phyloP scores from a whole-genome alignment of 2,113 vertebrate genomes.

The Chaenogobius annularis region DNA sequence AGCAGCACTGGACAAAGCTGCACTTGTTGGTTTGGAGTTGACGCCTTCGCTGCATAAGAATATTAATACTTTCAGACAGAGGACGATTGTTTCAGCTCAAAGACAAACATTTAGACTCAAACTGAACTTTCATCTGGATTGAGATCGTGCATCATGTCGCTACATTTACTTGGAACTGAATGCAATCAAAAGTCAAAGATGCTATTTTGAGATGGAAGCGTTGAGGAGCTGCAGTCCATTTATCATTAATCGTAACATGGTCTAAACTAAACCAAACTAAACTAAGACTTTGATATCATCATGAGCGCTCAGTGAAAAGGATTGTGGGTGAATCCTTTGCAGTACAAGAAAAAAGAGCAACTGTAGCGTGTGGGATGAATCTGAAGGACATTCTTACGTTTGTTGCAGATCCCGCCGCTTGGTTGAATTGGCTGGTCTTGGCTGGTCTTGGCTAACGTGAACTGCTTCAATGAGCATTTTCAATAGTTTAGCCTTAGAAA shows the following conservation, averaged over 20 bases:
- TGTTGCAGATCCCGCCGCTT: too few species aligned
- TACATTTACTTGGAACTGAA: too few species aligned
- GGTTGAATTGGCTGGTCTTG: too few species aligned
- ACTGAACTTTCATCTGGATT: background rate
- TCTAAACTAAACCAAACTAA: too few species aligned
- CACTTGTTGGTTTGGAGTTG: constrained; percentile 74
- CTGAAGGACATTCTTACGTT: background rate
- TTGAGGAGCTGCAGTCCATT: background rate
- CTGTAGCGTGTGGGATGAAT: background rate
- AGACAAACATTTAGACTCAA: constrained; percentile 21
- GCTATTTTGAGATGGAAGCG: too few species aligned
- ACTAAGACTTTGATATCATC: too few species aligned
- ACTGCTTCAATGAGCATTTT: too few species aligned
- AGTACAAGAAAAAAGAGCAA: too few species aligned
- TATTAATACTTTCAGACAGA: constrained; percentile 84
- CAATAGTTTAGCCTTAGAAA: background rate
- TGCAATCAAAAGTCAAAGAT: too few species aligned
- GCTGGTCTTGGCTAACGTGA: too few species aligned
- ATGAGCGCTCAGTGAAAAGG: background rate
- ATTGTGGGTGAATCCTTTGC: background rate
- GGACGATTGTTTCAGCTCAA: constrained; percentile 45
- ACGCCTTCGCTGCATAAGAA: constrained; percentile 83
- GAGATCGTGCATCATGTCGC: too few species aligned
- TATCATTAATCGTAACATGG: too few species aligned
- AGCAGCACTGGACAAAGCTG: constrained; percentile 65